These are phyloP conservation scores for Nothobranchius furzeri DNA, from an alignment of 2,113 vertebrate species.

Conservation along the genomic window DNA sequence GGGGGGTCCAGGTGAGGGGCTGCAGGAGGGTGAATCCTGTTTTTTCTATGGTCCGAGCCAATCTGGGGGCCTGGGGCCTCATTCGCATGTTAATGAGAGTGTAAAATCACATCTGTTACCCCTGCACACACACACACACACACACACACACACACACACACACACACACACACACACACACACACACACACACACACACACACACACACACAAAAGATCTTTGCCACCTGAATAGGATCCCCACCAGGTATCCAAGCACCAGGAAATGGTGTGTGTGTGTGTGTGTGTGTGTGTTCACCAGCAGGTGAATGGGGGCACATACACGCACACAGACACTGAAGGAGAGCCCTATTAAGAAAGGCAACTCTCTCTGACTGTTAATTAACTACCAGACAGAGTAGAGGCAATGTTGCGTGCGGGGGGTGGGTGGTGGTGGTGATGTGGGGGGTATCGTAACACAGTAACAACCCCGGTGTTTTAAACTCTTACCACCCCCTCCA, in stretches of 20 bases:
- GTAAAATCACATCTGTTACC: conserved; percentile 99
- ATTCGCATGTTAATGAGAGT: conserved; percentile 99
- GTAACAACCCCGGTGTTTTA: conserved; percentile 35
- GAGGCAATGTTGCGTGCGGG: neutral
- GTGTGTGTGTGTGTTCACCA: conserved; percentile 67
- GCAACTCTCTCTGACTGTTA: conserved; percentile 74
- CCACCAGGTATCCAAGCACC: conserved; percentile 96
- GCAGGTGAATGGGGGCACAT: conserved; percentile 31
- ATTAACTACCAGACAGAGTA: conserved; percentile 68
- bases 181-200: no score
- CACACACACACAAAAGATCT: conserved; percentile 14
- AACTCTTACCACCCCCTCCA: neutral
- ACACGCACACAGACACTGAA: conserved; percentile 59
- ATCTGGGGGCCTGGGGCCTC: conserved; percentile 88
- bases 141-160: conserved; percentile 32
- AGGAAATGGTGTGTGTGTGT: conserved; percentile 2
- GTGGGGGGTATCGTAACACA: conserved; percentile 44
- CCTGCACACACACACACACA: conserved; percentile 49
- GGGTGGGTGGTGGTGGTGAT: conserved; percentile 11
- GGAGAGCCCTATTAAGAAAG: conserved; percentile 64
- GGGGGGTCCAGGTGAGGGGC: conserved; percentile 88
- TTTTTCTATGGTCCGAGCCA: conserved; percentile 75
- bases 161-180: conserved; percentile 25
- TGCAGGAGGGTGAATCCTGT: conserved; percentile 50
- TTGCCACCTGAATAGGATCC: conserved; percentile 98